Percentiles rank a stretch among this genome's conserved stretches.
These are phyloP conservation scores for Perognathus longimembris DNA, from an alignment of 2,113 vertebrate species.

Conservation along the genomic window DNA sequence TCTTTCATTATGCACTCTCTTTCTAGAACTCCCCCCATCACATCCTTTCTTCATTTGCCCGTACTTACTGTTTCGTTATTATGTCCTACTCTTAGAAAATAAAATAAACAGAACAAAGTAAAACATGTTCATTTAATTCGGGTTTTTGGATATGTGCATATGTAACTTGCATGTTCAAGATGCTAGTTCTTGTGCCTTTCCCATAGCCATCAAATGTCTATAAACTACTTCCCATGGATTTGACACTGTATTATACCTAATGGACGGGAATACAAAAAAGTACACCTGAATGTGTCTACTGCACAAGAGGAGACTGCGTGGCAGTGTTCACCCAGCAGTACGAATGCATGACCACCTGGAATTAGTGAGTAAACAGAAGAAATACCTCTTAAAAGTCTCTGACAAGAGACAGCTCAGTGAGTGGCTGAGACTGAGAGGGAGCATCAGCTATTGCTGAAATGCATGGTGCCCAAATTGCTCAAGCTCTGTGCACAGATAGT, in stretches of 20 bases:
- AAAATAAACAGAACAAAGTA: background rate
- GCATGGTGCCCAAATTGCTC: background rate
- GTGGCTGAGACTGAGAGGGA: background rate
- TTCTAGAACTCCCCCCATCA: background rate
- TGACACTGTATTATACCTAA: conserved; percentile 9
- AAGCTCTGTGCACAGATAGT: background rate
- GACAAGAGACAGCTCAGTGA: background rate
- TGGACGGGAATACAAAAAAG: background rate
- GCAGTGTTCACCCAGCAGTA: too few species aligned
- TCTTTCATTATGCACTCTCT: background rate
- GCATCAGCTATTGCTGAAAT: background rate
- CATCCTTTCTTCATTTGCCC: background rate
- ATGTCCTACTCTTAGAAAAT: background rate
- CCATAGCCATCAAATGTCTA: background rate
- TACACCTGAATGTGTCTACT: background rate
- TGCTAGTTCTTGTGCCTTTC: background rate
- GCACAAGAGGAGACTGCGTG: background rate
- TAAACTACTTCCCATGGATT: background rate
- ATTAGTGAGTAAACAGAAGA: background rate
- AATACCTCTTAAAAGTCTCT: background rate
- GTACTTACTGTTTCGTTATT: conserved; percentile 3
- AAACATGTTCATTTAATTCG: background rate
- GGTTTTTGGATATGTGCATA: background rate
- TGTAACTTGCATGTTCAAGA: background rate
- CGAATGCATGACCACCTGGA: too few species aligned